Conservation (phyloP, 2,888 invertebrate genomes). For the Doris montereyensis region DNA sequence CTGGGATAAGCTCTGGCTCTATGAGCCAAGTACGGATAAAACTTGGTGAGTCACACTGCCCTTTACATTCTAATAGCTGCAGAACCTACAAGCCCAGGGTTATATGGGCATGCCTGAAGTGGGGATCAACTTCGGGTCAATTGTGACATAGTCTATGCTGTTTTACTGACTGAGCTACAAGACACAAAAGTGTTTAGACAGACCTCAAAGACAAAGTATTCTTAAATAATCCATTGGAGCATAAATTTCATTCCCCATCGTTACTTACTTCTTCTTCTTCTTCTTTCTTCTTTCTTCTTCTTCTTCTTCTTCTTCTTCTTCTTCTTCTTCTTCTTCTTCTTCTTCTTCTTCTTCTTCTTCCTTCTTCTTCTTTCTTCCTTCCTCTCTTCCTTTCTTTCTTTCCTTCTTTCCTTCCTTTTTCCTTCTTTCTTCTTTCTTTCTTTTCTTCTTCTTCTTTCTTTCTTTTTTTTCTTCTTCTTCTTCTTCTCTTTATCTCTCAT, state of each 20-base stretch:
- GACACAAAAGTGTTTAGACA: too few relatives aligned
- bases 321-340: neutral
- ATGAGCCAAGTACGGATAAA: too few relatives aligned
- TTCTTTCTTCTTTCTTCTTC: slow-evolving; percentile 3
- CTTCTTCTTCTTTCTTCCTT: neutral
- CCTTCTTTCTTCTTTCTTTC: neutral
- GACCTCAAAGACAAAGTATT: too few relatives aligned
- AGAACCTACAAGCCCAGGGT: too few relatives aligned
- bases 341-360: neutral
- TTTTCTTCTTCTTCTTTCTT: neutral
- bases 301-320: neutral
- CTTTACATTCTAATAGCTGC: too few relatives aligned
- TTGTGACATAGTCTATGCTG: too few relatives aligned
- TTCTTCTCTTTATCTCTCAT: neutral
- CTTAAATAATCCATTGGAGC: neutral
- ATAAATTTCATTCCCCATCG: neutral
- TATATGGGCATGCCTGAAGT: too few relatives aligned
- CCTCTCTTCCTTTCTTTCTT: neutral
- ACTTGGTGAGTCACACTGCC: too few relatives aligned
- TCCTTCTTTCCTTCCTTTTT: neutral
- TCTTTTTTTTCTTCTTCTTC: neutral
- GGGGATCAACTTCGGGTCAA: too few relatives aligned
- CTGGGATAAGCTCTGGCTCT: too few relatives aligned
- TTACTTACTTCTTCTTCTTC: slow-evolving; percentile 21
- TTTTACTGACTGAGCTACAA: too few relatives aligned